A percentile compares a stretch with the other conserved stretches of the same genome.
Conservation (phyloP, 2,113 vertebrate genomes). For the Heterocephalus glaber region DNA sequence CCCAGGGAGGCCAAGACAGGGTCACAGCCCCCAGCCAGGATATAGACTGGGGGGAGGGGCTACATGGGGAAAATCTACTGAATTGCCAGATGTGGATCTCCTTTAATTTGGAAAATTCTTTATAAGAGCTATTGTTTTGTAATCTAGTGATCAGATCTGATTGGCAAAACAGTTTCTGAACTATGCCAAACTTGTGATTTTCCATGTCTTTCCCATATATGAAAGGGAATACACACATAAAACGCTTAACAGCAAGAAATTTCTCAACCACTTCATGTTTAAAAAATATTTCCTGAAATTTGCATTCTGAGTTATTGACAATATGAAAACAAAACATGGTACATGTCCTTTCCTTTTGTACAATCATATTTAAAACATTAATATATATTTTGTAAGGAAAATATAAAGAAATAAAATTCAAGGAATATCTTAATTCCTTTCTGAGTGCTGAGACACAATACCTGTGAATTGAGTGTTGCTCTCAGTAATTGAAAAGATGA, state of each 20-base stretch:
- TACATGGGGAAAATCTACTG: background rate
- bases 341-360: background rate
- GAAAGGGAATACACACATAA: background rate
- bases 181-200: background rate
- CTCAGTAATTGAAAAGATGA: background rate
- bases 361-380: background rate
- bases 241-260: background rate
- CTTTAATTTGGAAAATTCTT: background rate
- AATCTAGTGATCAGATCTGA: background rate
- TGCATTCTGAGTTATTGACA: background rate
- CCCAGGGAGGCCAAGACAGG: background rate
- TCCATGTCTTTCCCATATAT: background rate
- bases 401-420: background rate
- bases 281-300: background rate
- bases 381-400: background rate
- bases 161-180: background rate
- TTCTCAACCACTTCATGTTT: background rate
- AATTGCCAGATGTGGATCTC: background rate
- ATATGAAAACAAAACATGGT: background rate
- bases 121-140: background rate
- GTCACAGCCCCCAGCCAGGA: background rate
- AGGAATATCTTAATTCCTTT: background rate
- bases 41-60: background rate
- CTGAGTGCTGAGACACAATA: background rate
- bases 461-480: background rate